Evolutionary conservation across 2,888 invertebrate species (phyloP).

Genomic region (Lepidochitona cinerea): DNA sequence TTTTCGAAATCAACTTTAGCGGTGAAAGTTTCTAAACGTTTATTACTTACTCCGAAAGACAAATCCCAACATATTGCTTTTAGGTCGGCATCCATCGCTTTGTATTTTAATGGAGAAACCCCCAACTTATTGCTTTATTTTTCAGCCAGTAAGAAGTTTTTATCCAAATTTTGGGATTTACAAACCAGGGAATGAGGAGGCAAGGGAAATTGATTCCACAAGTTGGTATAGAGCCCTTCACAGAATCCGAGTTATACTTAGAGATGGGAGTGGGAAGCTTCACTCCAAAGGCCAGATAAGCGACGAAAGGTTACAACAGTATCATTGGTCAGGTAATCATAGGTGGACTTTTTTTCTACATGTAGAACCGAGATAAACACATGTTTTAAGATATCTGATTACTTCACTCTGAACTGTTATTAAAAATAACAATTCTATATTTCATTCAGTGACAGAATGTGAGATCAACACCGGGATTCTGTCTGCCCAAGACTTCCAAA

Average conservation of each 20-base stretch:
- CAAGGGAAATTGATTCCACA: slow-evolving; percentile 37
- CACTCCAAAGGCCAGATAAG: slow-evolving; percentile 39
- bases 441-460: slow-evolving; percentile 58
- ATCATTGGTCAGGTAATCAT: slow-evolving; percentile 52
- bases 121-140: too few species aligned
- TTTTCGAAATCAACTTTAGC: too few species aligned
- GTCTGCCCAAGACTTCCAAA: slow-evolving; percentile 32
- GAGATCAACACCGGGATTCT: slow-evolving; percentile 59
- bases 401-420: not conserved
- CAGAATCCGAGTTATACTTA: slow-evolving; percentile 37
- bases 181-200: slow-evolving; percentile 46
- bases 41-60: too few species aligned
- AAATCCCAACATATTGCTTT: too few species aligned
- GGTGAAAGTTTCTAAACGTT: too few species aligned
- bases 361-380: too few species aligned
- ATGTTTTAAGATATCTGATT: too few species aligned
- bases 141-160: slow-evolving; percentile 56
- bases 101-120: too few species aligned
- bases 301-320: slow-evolving; percentile 39
- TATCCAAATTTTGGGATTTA: slow-evolving; percentile 54
- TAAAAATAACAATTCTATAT: not conserved
- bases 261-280: slow-evolving; percentile 40
- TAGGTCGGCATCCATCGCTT: too few species aligned
- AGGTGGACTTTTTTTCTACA: not conserved
- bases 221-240: slow-evolving; percentile 44